Evolutionary conservation across 2,797 vertebrate species (phyloP).

Genomic region (Sebastes miniatus): DNA sequence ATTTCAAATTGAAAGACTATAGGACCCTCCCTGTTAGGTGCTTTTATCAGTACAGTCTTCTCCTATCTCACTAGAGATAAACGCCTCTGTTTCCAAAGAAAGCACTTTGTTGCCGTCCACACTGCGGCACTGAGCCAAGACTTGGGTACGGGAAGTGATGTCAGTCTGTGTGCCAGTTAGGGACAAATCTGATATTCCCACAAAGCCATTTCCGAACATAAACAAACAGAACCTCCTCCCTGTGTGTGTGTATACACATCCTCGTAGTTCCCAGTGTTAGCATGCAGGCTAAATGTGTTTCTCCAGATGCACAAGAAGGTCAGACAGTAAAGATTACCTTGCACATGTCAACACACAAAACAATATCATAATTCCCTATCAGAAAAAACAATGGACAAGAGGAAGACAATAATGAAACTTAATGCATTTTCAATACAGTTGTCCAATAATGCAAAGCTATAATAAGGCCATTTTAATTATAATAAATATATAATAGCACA

Average conservation of each 20-base stretch:
- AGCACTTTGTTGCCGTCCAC: constrained; percentile 54
- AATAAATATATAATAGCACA: constrained; percentile 17
- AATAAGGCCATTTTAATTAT: constrained; percentile 44
- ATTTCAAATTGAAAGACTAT: neutral
- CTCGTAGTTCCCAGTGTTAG: constrained; percentile 53
- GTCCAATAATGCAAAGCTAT: constrained; percentile 43
- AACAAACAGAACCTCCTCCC: constrained; percentile 70
- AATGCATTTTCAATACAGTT: constrained; percentile 4
- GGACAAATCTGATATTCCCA: constrained; percentile 82
- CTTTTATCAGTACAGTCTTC: constrained; percentile 2
- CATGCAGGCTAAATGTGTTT: constrained; percentile 26
- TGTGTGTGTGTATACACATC: constrained; percentile 16
- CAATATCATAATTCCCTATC: neutral
- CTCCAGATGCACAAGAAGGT: constrained; percentile 18
- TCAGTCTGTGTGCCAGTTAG: constrained; percentile 77
- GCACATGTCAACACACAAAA: constrained; percentile 6
- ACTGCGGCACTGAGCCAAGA: constrained; percentile 57
- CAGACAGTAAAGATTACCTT: neutral
- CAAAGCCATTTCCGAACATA: constrained; percentile 81
- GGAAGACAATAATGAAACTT: constrained; percentile 10
- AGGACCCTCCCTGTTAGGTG: neutral
- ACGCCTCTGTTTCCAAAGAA: constrained; percentile 45
- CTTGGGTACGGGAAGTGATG: constrained; percentile 79
- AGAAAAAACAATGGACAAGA: neutral
- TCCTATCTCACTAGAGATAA: constrained; percentile 31